phyloP scores from a whole-genome alignment of 2,113 vertebrate genomes.

The Odocoileus virginianus region DNA sequence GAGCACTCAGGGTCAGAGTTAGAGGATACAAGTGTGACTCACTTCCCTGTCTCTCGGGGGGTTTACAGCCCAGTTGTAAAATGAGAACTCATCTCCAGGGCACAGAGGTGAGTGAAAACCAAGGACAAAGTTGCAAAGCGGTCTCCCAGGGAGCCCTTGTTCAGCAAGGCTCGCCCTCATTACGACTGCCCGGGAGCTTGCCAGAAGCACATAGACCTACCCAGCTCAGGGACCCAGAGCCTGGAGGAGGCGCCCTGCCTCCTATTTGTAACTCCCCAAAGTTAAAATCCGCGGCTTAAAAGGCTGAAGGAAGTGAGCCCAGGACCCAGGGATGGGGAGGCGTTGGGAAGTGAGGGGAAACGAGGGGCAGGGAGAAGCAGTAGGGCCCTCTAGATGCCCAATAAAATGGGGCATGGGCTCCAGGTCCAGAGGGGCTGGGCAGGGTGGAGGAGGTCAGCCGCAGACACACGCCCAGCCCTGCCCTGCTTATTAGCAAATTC shows the following conservation, averaged over 20 bases:
- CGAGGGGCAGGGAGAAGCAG: fast-evolving
- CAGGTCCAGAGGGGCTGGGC: neutral
- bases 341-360: neutral
- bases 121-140: neutral
- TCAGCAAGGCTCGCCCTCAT: neutral
- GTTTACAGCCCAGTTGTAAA: neutral
- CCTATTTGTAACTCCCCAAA: neutral
- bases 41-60: neutral
- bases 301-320: neutral
- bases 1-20: neutral
- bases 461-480: neutral
- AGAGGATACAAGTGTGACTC: neutral
- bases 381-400: neutral
- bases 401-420: neutral
- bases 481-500: neutral
- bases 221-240: neutral
- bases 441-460: too few species aligned
- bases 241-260: neutral
- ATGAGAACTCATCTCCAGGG: neutral
- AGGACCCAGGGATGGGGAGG: neutral
- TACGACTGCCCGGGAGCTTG: neutral
- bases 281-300: neutral
- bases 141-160: neutral
- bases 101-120: neutral
- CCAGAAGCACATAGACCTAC: neutral